Conservation (phyloP, 2,888 invertebrate species). For the Sarcophaga rosellei region DNA sequence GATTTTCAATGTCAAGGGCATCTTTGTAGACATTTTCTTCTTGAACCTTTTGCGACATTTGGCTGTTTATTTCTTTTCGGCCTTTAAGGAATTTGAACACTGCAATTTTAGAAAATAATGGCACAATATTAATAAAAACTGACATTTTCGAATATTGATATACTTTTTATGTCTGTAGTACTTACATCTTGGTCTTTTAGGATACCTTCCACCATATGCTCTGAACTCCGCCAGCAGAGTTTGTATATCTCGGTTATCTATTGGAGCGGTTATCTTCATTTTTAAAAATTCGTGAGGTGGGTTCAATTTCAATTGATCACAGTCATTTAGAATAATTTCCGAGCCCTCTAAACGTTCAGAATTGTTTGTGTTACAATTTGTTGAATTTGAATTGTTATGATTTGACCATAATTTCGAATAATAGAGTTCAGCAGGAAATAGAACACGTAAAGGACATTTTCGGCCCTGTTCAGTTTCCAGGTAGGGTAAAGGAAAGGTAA, state of each 20-base stretch:
- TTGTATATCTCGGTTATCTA: conserved; percentile 86
- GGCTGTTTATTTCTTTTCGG: conserved; percentile 73
- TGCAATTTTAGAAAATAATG: conserved; percentile 60
- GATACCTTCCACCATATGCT: conserved; percentile 89
- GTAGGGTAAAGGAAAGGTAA: conserved; percentile 92
- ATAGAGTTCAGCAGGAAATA: conserved; percentile 88
- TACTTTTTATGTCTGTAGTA: neutral
- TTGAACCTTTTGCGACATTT: conserved; percentile 76
- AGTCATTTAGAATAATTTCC: conserved; percentile 69
- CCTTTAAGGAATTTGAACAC: conserved; percentile 76
- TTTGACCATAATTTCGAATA: conserved; percentile 85
- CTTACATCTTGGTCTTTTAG: conserved; percentile 78
- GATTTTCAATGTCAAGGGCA: conserved; percentile 90
- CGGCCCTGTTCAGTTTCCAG: conserved; percentile 92
- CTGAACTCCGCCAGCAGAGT: conserved; percentile 91
- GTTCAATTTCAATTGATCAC: conserved; percentile 79
- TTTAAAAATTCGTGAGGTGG: conserved; percentile 88
- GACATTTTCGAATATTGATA: neutral
- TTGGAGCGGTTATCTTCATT: conserved; percentile 85
- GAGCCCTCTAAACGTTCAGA: conserved; percentile 74
- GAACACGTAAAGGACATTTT: conserved; percentile 87
- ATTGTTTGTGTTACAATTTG: conserved; percentile 60
- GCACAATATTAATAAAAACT: neutral
- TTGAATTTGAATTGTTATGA: conserved; percentile 40
- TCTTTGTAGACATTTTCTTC: conserved; percentile 82